Conservation (phyloP, 2,113 vertebrate genomes). For the Colistium nudipinnis region DNA sequence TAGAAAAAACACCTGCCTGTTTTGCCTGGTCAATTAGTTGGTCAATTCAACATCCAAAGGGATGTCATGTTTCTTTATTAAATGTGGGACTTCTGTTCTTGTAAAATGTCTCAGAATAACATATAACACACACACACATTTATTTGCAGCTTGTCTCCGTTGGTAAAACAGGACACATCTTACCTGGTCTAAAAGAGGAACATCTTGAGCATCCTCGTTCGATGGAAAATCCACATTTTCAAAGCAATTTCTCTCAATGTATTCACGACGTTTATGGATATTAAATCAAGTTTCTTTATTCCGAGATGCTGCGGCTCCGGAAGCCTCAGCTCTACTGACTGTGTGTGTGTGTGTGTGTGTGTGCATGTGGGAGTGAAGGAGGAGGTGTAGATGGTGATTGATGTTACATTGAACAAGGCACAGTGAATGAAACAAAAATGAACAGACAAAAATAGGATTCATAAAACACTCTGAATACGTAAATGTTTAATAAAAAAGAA, state of each 20-base stretch:
- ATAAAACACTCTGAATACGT: no score
- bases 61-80: not conserved
- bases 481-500: no score
- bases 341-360: not conserved
- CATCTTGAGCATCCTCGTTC: not conserved
- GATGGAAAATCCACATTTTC: not conserved
- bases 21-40: no score
- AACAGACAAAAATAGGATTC: no score
- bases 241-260: no score
- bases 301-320: not conserved
- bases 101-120: not conserved
- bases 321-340: slow-evolving; percentile 10
- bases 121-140: no score
- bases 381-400: slow-evolving; percentile 9
- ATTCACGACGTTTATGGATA: no score
- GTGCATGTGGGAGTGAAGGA: slow-evolving; percentile 26
- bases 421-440: no score
- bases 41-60: not conserved
- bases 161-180: no score
- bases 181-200: slow-evolving; percentile 11
- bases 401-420: not conserved
- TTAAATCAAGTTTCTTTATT: no score
- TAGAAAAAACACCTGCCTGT: no score
- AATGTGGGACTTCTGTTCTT: not conserved
- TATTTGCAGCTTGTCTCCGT: no score